phyloP scores from a whole-genome alignment of 2,888 invertebrate species.

The Caenorhabditis becei region DNA sequence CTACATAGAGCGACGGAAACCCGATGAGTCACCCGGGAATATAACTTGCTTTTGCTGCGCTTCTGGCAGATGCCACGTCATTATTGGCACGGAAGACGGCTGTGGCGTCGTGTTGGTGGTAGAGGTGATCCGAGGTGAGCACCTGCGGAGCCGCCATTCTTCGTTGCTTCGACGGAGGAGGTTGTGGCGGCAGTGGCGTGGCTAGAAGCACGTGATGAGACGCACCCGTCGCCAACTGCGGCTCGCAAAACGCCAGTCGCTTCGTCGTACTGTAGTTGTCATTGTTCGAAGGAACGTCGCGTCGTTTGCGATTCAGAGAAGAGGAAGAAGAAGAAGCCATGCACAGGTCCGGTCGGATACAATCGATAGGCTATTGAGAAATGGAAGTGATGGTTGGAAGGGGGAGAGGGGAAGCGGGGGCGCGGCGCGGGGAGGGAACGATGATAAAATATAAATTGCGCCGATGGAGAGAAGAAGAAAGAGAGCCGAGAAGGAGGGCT shows the following conservation, averaged over 20 bases:
- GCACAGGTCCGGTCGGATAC: conserved; percentile 4
- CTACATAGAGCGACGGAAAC: neutral
- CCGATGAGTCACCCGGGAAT: neutral
- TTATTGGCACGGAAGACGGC: conserved; percentile 22
- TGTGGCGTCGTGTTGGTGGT: conserved; percentile 45
- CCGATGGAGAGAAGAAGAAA: conserved; percentile 8
- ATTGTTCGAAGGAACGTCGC: neutral
- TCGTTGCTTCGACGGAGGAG: conserved; percentile 37
- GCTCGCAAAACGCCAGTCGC: conserved; percentile 63
- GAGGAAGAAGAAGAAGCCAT: conserved; percentile 14
- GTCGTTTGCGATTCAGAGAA: conserved; percentile 51
- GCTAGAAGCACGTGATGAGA: conserved; percentile 58
- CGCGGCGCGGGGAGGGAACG: conserved; percentile 2
- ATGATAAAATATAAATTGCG: conserved; percentile 51
- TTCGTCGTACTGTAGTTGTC: conserved; percentile 59
- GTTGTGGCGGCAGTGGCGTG: conserved; percentile 49
- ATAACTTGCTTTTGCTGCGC: conserved; percentile 39
- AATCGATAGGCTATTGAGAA: conserved; percentile 50
- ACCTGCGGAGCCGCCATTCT: conserved; percentile 59
- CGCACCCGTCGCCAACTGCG: conserved; percentile 63
- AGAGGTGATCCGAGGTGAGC: conserved; percentile 44
- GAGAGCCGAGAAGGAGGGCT: conserved; percentile 14
- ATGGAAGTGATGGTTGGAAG: conserved; percentile 14
- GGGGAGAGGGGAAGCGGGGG: neutral
- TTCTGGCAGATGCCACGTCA: conserved; percentile 32